Conservation (phyloP, 2,113 vertebrate genomes). For the Leiothrix lutea region DNA sequence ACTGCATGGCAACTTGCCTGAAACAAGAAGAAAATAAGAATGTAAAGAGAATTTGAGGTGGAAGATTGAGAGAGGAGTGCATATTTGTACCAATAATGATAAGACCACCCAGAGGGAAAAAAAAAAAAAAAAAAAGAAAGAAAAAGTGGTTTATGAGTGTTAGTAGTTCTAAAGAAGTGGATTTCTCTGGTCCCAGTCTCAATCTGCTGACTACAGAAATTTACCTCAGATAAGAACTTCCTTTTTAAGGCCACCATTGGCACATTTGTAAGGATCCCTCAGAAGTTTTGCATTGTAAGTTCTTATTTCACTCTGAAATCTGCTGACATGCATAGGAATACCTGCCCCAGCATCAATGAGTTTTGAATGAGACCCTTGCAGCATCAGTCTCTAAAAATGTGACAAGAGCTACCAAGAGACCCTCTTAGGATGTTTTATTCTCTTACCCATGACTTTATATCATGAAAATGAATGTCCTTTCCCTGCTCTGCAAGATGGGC, state of each 20-base stretch:
- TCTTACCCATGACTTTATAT: background rate
- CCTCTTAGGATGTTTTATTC: conserved; percentile 5
- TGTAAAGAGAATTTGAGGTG: background rate
- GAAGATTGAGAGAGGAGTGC: background rate
- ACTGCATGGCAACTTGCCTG: background rate
- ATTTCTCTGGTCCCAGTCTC: background rate
- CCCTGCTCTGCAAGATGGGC: background rate
- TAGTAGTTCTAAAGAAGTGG: background rate
- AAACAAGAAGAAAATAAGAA: background rate
- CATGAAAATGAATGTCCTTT: conserved; percentile 26
- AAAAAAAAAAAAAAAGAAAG: accelerated
- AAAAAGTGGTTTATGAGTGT: background rate
- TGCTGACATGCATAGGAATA: background rate
- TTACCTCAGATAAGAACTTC: background rate
- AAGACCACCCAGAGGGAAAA: accelerated
- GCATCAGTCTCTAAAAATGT: conserved; percentile 25
- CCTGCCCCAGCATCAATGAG: background rate
- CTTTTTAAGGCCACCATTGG: background rate
- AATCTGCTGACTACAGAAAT: background rate
- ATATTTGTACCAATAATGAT: background rate
- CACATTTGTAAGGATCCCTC: background rate
- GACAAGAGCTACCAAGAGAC: background rate
- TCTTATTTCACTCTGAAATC: background rate
- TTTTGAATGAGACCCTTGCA: background rate
- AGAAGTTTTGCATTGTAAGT: background rate